Evolutionary conservation across 2,113 vertebrate genomes (phyloP).

Genomic region (Mobula birostris): DNA sequence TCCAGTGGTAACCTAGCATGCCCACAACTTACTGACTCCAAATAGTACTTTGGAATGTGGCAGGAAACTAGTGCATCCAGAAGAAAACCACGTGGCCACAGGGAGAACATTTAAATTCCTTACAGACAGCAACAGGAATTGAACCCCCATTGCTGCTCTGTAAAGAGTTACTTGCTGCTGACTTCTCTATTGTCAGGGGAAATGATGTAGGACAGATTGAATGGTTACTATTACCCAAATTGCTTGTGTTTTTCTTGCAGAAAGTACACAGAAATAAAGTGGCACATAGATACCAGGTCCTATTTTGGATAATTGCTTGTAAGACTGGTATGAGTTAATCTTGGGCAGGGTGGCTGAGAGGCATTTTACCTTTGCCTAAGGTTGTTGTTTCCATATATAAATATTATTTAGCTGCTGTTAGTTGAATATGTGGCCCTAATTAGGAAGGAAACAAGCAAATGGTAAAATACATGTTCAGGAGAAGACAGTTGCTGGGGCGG

Average conservation of each 20-base stretch:
- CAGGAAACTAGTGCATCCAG: too few relatives aligned
- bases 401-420: background rate
- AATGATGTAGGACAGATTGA: background rate
- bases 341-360: background rate
- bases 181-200: too few relatives aligned
- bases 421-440: background rate
- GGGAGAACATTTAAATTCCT: too few relatives aligned
- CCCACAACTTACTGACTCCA: too few relatives aligned
- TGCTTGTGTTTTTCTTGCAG: background rate
- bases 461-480: too few relatives aligned
- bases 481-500: too few relatives aligned
- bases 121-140: too few relatives aligned
- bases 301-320: background rate
- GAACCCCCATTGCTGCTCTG: too few relatives aligned
- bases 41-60: too few relatives aligned
- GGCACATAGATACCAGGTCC: background rate
- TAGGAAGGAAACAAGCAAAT: background rate
- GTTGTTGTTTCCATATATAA: background rate
- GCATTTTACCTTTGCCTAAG: background rate
- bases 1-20: too few relatives aligned
- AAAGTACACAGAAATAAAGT: background rate
- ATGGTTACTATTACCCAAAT: background rate
- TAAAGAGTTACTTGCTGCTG: too few relatives aligned
- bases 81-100: too few relatives aligned
- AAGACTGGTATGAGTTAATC: background rate